A percentile compares a stretch with the other conserved stretches of the same genome.
phyloP scores from a whole-genome alignment of 1,140 invertebrate genomes.

The Drosophila quadrilineata region DNA sequence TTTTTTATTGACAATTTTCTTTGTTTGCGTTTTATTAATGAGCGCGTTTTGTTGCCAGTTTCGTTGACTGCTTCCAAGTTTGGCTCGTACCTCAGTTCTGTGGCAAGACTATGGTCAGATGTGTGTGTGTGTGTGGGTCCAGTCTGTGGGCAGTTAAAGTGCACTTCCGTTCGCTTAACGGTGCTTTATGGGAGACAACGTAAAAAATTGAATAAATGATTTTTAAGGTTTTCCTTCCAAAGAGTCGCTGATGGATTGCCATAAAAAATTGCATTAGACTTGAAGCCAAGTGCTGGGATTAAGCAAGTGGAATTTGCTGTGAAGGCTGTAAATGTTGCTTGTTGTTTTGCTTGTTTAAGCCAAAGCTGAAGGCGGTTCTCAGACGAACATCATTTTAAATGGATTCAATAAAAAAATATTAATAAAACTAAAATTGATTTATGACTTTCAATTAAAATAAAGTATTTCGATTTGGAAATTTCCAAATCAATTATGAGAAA shows the following conservation, averaged over 20 bases:
- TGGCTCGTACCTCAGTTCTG: constrained; percentile 18
- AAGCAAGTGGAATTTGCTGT: neutral
- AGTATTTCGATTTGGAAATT: no score
- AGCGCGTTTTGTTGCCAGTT: constrained; percentile 58
- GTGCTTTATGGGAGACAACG: constrained; percentile 47
- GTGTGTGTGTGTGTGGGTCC: constrained; percentile 18
- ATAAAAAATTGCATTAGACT: neutral
- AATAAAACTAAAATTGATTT: no score
- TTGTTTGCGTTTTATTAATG: constrained; percentile 60
- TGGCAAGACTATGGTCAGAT: constrained; percentile 37
- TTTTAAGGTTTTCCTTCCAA: neutral
- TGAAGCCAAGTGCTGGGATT: neutral
- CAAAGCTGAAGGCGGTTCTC: no score
- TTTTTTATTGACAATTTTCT: constrained; percentile 70
- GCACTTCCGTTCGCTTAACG: constrained; percentile 71
- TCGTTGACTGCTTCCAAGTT: constrained; percentile 23
- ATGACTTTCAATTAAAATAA: no score
- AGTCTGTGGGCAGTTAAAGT: constrained; percentile 58
- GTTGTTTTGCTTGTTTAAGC: no score
- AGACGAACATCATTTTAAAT: no score
- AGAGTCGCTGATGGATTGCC: constrained; percentile 24
- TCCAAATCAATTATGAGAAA: neutral
- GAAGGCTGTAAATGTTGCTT: neutral
- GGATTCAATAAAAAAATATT: no score
- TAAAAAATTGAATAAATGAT: constrained; percentile 30